Base-by-base conservation (phyloP, 2,888 invertebrate genomes). In the Trimorus sp. region DNA sequence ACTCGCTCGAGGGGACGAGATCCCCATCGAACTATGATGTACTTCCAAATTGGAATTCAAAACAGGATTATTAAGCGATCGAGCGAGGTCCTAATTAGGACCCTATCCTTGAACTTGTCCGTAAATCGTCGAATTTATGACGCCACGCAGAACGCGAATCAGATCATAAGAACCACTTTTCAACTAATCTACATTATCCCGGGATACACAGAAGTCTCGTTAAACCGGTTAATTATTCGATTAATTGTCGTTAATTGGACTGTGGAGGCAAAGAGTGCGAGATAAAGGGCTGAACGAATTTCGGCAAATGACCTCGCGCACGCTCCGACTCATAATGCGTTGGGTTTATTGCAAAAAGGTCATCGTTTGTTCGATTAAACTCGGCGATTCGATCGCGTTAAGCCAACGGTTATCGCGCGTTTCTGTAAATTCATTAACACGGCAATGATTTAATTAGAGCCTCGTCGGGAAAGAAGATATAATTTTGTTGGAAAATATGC, bases 51-150 rank as follows among this genome's bases (percentile, higher is more conserved):
- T 78, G 66, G 36, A 78, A 78, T 71, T 78, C 56, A 37, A 77
- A 77, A 63, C 78, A 60, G 60, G 78, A 71, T 63, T 78, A 66
- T 78, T 71, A 78, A 78, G 37, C 65, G 71, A 66, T 71, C 70
- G 40, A 71, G 62, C 12, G 59, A 42, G 79, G 42, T 42, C 68
- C 68, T 79, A 73, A 79, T 79, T 79, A 79, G 68, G 54, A 73
- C 73, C 56, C 26, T 42, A 62, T 68, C 70, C 73, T 73, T 73
- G 68, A 68, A 56, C 68, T 62, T 45, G 11, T 16, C 11, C 5
- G 45, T 68, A 79, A 71, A 78, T 65, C 65, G 2, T 2, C 6
- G 15, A 45, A 65, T 36, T 78, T 71, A 78, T 77, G 40, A 58
- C 16, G 26, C 14, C 40, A 36, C 40, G 26, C 48, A 38, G 59